phyloP scores from a whole-genome alignment of 2,113 vertebrate species.

The Nothoprocta perdicaria region DNA sequence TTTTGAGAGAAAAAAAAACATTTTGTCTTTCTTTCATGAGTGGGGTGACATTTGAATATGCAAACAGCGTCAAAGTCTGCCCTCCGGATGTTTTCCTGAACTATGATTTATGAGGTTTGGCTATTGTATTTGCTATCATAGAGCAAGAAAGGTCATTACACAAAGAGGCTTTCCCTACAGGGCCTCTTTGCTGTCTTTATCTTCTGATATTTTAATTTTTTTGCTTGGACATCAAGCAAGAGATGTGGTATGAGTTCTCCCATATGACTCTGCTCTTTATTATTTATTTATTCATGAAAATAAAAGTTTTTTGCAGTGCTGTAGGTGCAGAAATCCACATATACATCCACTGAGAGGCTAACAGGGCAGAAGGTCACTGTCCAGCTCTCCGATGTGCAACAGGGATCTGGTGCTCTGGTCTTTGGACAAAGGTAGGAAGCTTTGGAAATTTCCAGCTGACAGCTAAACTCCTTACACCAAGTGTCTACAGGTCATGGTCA shows the following conservation, averaged over 20 bases:
- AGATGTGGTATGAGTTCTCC: background rate
- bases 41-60: slow-evolving; percentile 86
- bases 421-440: background rate
- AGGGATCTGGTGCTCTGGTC: rapidly evolving
- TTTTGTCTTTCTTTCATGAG: slow-evolving; percentile 79
- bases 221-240: background rate
- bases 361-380: rapidly evolving
- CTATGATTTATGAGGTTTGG: slow-evolving; percentile 83
- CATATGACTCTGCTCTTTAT: slow-evolving; percentile 5
- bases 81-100: slow-evolving; percentile 72
- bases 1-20: slow-evolving; percentile 80
- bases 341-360: background rate
- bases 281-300: background rate
- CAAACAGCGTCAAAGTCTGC: slow-evolving; percentile 76
- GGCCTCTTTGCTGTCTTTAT: slow-evolving; percentile 62
- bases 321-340: background rate
- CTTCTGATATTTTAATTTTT: slow-evolving; percentile 78
- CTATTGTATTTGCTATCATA: slow-evolving; percentile 79
- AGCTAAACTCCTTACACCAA: rapidly evolving
- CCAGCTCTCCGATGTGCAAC: background rate
- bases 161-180: slow-evolving; percentile 73
- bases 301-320: background rate
- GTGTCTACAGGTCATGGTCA: no score
- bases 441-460: background rate
- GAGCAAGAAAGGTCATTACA: slow-evolving; percentile 78